A percentile compares a stretch with the other conserved stretches of the same genome.
Conservation (phyloP, 2,888 invertebrate genomes). For the Athripsodes cinereus region DNA sequence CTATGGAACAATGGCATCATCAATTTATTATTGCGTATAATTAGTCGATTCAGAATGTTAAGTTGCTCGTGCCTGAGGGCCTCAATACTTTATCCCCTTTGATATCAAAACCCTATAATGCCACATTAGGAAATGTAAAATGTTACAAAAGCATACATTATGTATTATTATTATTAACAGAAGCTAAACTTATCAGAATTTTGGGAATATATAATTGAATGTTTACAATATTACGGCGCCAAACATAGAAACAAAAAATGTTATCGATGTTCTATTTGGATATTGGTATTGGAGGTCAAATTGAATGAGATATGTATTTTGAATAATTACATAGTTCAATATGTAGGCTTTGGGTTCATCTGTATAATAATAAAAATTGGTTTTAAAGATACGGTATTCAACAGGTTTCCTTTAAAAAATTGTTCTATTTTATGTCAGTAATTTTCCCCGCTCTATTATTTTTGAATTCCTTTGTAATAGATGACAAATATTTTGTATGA, state of each 20-base stretch:
- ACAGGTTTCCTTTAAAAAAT: too few species aligned
- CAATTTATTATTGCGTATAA: conserved; percentile 17
- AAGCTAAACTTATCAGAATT: neutral
- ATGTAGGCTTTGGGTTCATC: too few species aligned
- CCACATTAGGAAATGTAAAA: conserved; percentile 14
- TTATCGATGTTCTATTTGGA: neutral
- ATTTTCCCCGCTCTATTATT: too few species aligned
- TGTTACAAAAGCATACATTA: conserved; percentile 7
- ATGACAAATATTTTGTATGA: too few species aligned
- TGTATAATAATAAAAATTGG: too few species aligned
- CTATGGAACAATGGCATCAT: conserved; percentile 26
- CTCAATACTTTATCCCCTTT: neutral
- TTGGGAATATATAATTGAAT: neutral
- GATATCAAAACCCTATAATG: conserved; percentile 8
- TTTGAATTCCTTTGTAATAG: too few species aligned
- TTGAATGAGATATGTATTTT: too few species aligned
- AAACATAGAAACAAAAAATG: neutral
- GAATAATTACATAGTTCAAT: too few species aligned
- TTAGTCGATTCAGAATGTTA: conserved; percentile 17
- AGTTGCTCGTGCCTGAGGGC: conserved; percentile 2
- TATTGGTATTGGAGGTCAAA: too few species aligned
- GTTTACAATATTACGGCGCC: neutral
- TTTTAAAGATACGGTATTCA: too few species aligned
- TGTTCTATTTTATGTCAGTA: too few species aligned
- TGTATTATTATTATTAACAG: neutral